Evolutionary conservation across 1,140 invertebrate species (phyloP).

Genomic region (Colletes gigas): DNA sequence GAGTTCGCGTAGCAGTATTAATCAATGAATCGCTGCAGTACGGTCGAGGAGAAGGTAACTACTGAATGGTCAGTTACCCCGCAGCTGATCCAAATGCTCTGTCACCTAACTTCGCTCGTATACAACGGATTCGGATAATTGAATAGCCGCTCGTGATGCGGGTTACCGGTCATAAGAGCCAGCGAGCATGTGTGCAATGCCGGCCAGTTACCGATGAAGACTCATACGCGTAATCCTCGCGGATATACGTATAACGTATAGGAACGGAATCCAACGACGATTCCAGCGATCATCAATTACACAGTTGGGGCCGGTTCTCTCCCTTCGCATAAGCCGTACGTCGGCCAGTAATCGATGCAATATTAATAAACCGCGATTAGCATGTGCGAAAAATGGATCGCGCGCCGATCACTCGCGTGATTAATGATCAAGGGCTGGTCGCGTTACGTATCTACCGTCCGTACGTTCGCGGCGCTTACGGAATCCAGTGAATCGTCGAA

Average conservation of each 20-base stretch:
- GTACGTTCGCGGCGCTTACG: constrained; percentile 18
- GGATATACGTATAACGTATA: constrained; percentile 57
- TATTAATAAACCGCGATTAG: constrained; percentile 68
- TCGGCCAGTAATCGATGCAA: constrained; percentile 60
- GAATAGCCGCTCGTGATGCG: neutral
- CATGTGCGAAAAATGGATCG: constrained; percentile 66
- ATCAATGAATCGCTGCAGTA: neutral
- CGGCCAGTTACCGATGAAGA: constrained; percentile 44
- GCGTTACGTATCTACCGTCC: neutral
- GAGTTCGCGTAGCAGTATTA: neutral
- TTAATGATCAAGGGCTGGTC: constrained; percentile 52
- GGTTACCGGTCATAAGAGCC: constrained; percentile 51
- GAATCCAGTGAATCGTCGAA: constrained; percentile 59
- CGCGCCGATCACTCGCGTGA: constrained; percentile 54
- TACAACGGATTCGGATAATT: constrained; percentile 33
- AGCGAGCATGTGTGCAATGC: constrained; percentile 52
- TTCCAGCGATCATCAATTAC: constrained; percentile 60
- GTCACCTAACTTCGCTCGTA: constrained; percentile 25
- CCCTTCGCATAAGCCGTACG: constrained; percentile 47
- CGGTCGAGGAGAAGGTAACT: neutral
- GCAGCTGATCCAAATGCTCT: constrained; percentile 30
- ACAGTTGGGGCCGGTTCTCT: constrained; percentile 14
- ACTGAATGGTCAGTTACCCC: neutral
- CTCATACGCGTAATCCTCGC: constrained; percentile 66
- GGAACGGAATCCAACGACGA: constrained; percentile 47